phyloP scores from a whole-genome alignment of 1,140 invertebrate genomes.

The Hermatobates lingyangjiaoensis region DNA sequence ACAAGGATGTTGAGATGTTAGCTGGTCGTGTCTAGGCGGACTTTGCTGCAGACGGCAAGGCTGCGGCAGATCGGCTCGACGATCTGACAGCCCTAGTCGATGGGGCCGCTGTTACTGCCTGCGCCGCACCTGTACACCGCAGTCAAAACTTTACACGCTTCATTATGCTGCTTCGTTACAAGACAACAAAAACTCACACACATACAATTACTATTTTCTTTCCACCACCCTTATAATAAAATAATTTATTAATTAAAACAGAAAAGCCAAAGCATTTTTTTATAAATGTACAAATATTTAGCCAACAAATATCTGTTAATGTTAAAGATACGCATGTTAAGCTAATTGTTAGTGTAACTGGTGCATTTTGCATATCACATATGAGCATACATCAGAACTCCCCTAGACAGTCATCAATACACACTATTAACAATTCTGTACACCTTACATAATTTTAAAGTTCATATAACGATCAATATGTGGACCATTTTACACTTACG shows the following conservation, averaged over 20 bases:
- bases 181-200: neutral
- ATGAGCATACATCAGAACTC: no score
- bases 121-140: slow-evolving; percentile 16
- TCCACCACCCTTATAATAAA: neutral
- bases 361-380: neutral
- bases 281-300: neutral
- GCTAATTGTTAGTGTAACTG: neutral
- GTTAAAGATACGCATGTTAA: neutral
- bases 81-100: no score
- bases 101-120: no score
- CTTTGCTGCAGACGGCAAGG: no score
- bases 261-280: neutral
- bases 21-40: no score
- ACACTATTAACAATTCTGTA: no score
- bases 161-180: slow-evolving; percentile 2
- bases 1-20: no score
- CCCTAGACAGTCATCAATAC: no score
- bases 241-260: neutral
- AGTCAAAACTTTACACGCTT: slow-evolving; percentile 17
- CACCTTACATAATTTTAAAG: no score
- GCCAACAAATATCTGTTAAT: neutral
- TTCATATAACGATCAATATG: no score
- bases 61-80: no score
- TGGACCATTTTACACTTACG: no score
- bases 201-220: neutral